Percentiles rank a stretch among this genome's conserved stretches.
These are phyloP conservation scores for Seladonia tumulorum DNA, from an alignment of 2,888 invertebrate species.

Conservation along the genomic window DNA sequence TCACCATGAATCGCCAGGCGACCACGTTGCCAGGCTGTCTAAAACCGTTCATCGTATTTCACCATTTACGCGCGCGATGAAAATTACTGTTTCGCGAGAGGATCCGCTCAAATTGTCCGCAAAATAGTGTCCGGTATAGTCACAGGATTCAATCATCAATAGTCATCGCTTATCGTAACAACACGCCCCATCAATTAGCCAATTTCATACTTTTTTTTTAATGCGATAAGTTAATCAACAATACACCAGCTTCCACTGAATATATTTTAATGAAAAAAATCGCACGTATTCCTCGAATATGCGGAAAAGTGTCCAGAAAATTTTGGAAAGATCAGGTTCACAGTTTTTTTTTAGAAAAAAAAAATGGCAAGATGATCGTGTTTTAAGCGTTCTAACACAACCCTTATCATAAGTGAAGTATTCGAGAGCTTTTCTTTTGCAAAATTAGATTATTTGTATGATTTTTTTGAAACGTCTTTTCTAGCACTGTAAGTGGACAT, in stretches of 20 bases:
- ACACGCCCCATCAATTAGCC: background rate
- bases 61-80: conserved; percentile 38
- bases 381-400: no score
- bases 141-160: background rate
- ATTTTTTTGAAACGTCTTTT: background rate
- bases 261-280: background rate
- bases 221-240: no score
- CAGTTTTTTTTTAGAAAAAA: background rate
- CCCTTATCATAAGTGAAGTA: background rate
- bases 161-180: background rate
- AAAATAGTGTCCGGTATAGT: background rate
- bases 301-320: background rate
- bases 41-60: conserved; percentile 40
- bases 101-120: background rate
- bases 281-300: background rate
- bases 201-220: no score
- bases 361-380: background rate
- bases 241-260: background rate
- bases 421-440: background rate
- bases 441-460: background rate
- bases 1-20: conserved; percentile 54
- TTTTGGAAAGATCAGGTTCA: background rate
- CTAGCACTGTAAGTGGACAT: no score
- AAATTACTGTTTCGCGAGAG: background rate
- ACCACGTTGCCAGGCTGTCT: conserved; percentile 48